Base-by-base conservation (phyloP, 1,140 invertebrate species). In the Scaptodrosophila lebanonensis region DNA sequence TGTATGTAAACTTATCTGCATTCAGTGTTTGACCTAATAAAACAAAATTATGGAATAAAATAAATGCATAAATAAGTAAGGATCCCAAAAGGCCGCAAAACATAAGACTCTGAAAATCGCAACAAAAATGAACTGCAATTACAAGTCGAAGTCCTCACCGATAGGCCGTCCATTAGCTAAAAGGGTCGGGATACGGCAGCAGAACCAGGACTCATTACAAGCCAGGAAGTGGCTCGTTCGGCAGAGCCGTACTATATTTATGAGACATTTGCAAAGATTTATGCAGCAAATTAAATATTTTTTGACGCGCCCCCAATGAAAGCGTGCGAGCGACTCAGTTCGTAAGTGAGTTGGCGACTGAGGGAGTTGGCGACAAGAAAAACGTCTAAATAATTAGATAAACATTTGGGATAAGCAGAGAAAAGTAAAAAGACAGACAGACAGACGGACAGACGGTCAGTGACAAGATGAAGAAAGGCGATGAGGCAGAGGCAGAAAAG, bases 311-410 rank as follows among this genome's bases (percentile, higher is more conserved):
- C 33, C 29, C 48, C 54, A 58, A 40, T 50, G 44, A 42, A 33
- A 29, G 39, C 12, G 22, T 43, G 32, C 53, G 30, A 36, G 18
- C 45, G 35, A 30, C 27, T 20, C 30, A 25, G 27, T n/a, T n/a
- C n/a, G n/a, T 48, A 33, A 29, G 39, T n/a, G 22, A 52, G 32
- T 59, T 39, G 42, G 18, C 45, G 35, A 30, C 27, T 20, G 35
- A 25, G 27, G 29, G n/a, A n/a, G n/a, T 38, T 40, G 43, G 39
- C 48, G 47, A n/a, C n/a, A n/a, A n/a, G 53, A 11, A 49, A 76
- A 63, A 67, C 58, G 68, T 72, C 72, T 53, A 79, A 79, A 76
- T 76, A 76, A 77, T 77, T 77, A 73, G 72, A 77, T 77, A 77
- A 72, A 68, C 73, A 72, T 77, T 77, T 72, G 68, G 79, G 72